Evolutionary conservation across 2,113 vertebrate species (phyloP).

Genomic region (Tautogolabrus adspersus): DNA sequence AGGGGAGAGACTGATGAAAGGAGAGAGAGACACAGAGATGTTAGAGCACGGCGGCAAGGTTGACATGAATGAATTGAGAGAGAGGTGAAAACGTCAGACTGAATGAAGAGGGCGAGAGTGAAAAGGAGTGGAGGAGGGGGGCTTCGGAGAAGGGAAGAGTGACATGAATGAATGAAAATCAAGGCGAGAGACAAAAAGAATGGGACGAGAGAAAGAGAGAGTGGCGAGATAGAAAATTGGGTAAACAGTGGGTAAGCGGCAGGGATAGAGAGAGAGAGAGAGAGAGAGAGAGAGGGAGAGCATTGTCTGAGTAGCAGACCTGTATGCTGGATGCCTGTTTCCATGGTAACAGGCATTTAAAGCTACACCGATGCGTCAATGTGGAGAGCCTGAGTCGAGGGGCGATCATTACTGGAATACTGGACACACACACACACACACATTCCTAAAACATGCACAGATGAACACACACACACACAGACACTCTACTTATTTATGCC

Average conservation of each 20-base stretch:
- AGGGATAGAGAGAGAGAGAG: constrained; percentile 29
- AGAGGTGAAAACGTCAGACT: constrained; percentile 64
- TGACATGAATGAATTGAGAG: constrained; percentile 74
- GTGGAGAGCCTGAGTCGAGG: constrained; percentile 65
- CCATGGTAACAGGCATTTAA: constrained; percentile 85
- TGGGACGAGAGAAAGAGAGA: constrained; percentile 31
- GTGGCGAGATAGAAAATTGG: constrained; percentile 35
- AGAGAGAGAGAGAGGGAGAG: constrained; percentile 58
- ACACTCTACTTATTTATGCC: constrained; percentile 6
- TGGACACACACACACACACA: constrained; percentile 31
- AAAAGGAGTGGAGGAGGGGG: not conserved
- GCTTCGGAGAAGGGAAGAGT: not conserved
- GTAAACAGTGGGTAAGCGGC: constrained; percentile 43
- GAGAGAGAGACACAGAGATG: constrained; percentile 52
- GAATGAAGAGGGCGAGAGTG: constrained; percentile 56
- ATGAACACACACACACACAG: constrained; percentile 1
- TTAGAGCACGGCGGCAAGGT: constrained; percentile 56
- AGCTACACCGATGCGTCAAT: constrained; percentile 77
- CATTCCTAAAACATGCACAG: constrained; percentile 7
- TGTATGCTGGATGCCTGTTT: constrained; percentile 80
- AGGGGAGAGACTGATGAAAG: constrained; percentile 56
- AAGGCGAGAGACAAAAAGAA: constrained; percentile 42
- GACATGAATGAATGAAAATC: constrained; percentile 62
- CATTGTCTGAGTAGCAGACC: constrained; percentile 78
- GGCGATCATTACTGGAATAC: constrained; percentile 69